Evolutionary conservation across 2,888 invertebrate genomes (phyloP), one percentile per base, ranked within the genome.

Genomic region (Monochamus alternatus): DNA sequence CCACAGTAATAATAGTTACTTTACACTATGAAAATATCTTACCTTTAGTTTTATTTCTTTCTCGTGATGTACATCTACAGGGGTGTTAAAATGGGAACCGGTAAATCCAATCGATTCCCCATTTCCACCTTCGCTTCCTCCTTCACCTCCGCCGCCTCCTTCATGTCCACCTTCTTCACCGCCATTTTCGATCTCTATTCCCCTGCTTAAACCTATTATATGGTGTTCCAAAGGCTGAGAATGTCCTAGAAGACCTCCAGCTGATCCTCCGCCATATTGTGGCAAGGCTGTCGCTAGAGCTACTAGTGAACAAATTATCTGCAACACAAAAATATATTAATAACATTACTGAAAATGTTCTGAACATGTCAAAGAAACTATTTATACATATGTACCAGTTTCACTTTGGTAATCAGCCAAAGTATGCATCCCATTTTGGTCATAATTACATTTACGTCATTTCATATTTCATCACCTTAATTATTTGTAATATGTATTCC

Each of bases 11-110:
- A 22, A 22, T 22, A 7, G 38, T 7, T 38, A 38, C 38, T 38
- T 38, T 38, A 4, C 38, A 38, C 38, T 38, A 10, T 63, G 4
- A 30, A n/a, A 65, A 52, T 65, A 30, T 31, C 75, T 74, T 71
- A 87, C 87, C 81, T 87, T 87, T 60, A 87, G 70, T 78, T 86
- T 85, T 58, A 87, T 75, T 55, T 75, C 84, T 66, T 86, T 80
- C 75, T 86, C 87, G 62, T 87, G 85, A 65, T 86, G 84, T 1
- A 85, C 77, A 76, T 86, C 86, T 5, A 86, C 86, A 58, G 85
- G 86, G 60, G 84, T 87, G 62, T 80, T 76, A 71, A 85, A 85
- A 77, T 85, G 64, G 3, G 85, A 85, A 59, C 85, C 84, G 22
- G 80, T 80, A 44, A 83, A 84, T 14, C 84, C 84, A 32, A 82